These are phyloP conservation scores for Sceloporus tristichus DNA, from an alignment of 2,113 vertebrate genomes.

Conservation along the genomic window DNA sequence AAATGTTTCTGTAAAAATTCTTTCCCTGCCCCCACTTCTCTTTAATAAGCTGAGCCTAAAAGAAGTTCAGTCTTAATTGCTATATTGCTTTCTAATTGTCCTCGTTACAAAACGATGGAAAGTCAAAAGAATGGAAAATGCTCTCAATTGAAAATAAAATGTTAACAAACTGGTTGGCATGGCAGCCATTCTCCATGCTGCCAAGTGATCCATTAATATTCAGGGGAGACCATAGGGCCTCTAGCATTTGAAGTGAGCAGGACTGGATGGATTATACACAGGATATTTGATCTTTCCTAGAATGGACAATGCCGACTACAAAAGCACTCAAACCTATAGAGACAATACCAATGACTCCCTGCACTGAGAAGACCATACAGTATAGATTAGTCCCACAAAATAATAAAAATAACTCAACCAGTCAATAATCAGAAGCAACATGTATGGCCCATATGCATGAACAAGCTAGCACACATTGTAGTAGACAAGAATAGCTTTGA, in stretches of 20 bases:
- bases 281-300: conserved; percentile 7
- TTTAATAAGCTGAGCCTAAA: conserved; percentile 37
- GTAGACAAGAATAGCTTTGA: not conserved
- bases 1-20: conserved; percentile 8
- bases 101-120: conserved; percentile 47
- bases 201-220: conserved; percentile 47
- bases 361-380: not conserved
- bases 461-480: not conserved
- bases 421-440: not conserved
- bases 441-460: not conserved
- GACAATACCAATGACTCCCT: conserved; percentile 32
- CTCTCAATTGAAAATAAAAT: conserved; percentile 61
- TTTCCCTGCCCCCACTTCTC: not conserved
- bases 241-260: conserved; percentile 46
- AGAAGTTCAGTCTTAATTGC: conserved; percentile 54
- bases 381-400: not conserved
- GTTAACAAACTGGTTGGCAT: conserved; percentile 60
- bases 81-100: conserved; percentile 62
- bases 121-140: conserved; percentile 59
- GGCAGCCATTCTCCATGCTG: conserved; percentile 34
- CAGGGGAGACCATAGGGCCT: conserved; percentile 19
- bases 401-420: not conserved
- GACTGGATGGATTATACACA: conserved; percentile 17
- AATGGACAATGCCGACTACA: conserved; percentile 35
- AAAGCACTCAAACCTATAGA: fast-evolving